Evolutionary conservation across 2,797 vertebrate species (phyloP), one percentile per base, ranked within the genome.

Genomic region (Notolepis coatsorum): DNA sequence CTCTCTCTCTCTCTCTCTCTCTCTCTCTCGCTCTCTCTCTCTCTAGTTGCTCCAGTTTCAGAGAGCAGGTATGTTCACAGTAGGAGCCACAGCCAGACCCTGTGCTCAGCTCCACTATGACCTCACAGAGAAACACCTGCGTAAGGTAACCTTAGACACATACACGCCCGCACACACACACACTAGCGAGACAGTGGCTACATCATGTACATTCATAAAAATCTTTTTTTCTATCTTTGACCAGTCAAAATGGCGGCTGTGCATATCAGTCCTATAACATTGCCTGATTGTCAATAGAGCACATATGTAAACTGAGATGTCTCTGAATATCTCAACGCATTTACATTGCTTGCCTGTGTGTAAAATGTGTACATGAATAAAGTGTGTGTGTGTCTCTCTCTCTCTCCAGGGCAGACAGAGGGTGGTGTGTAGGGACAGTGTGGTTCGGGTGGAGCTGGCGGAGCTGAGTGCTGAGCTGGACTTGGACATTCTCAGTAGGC

Each of bases 71-170:
- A 63, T 90, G 73, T 91, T 90, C 49, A 86, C 91, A 13, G 69
- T 92, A 45, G 93, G 94, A 79, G 81, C 91, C 43, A 91, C 93
- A 6, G 86, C 91, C 54, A 88, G 86, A 72, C 96, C 95, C 3
- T 97, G 95, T 15, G 93, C 95, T 30, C 94, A 95, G 59, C 65
- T 96, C n/a, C 95, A 92, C 65, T 93, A 94, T 77, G 84, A 89
- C 58, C 92, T 95, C 77, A 93, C 84, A 6, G 92, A 95, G 73
- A 93, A 77, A 73, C 89, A 86, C 66, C 72, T 84, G 48, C 88
- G 88, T 3, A 94, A 86, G 89, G 93, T 94, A 76, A 0, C 18
- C 23, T 25, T 31, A 27, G 6, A 31, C 0, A 43, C 9, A 49
- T 18, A 47, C 17, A 42, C n/a, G 60, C 43, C 37, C 61, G 46